Evolutionary conservation across 2,888 invertebrate genomes (phyloP).

Genomic region (Maniola hyperantus): DNA sequence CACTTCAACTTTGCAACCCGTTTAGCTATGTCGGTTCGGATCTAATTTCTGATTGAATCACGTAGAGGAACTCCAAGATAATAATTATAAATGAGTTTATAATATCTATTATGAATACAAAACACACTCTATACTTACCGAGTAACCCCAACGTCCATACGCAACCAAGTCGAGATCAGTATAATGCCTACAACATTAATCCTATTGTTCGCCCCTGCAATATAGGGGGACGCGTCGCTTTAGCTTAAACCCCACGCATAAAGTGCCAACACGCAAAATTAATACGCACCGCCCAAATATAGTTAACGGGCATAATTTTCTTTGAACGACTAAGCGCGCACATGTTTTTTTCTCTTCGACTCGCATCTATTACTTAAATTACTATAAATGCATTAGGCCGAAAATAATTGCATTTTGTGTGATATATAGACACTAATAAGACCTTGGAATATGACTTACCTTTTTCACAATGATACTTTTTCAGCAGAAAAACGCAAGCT

Average conservation of each 20-base stretch:
- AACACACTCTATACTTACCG: not conserved
- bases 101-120: conserved; percentile 23
- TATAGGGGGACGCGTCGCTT: conserved; percentile 47
- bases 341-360: not conserved
- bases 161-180: conserved; percentile 58
- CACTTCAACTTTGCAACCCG: too few species aligned
- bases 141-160: conserved; percentile 16
- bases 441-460: too few species aligned
- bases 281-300: conserved; percentile 74
- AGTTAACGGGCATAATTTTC: conserved; percentile 66
- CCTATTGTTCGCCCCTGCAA: conserved; percentile 64
- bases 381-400: too few species aligned
- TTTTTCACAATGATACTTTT: not conserved
- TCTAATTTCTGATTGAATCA: too few species aligned
- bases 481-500: not conserved
- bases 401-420: too few species aligned
- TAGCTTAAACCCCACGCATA: conserved; percentile 46
- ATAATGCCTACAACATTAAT: conserved; percentile 75
- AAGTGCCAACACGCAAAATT: conserved; percentile 71
- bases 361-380: too few species aligned
- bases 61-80: not conserved
- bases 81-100: conserved; percentile 11
- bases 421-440: too few species aligned
- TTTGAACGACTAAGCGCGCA: conserved; percentile 37
- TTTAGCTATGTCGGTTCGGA: too few species aligned